Conservation (phyloP, 2,888 invertebrate species). For the Rotaria macrura region DNA sequence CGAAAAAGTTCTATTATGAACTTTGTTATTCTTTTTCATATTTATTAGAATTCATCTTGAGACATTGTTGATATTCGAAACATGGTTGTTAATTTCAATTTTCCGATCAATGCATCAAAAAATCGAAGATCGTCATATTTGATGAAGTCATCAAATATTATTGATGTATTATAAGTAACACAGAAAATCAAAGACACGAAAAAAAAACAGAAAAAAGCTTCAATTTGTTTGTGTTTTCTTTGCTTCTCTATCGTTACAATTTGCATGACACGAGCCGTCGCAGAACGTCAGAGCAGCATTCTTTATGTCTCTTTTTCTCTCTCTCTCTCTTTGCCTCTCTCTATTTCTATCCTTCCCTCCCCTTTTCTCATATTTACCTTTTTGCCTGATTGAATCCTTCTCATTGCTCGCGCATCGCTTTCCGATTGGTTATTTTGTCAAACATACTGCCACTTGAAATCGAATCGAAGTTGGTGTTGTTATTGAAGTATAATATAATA, state of each 20-base stretch:
- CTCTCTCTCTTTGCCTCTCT: not conserved
- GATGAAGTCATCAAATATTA: conserved; percentile 12
- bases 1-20: not conserved
- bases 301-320: not conserved
- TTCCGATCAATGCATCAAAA: not conserved
- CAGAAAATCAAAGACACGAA: not conserved
- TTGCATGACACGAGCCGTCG: not conserved
- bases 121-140: not conserved
- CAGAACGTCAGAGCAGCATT: not conserved
- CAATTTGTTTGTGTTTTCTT: conserved; percentile 6
- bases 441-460: not conserved
- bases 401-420: not conserved
- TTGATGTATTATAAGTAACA: not conserved
- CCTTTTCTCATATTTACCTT: conserved; percentile 5
- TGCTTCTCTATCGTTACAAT: not conserved
- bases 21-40: not conserved
- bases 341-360: too few relatives aligned
- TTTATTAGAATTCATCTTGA: not conserved
- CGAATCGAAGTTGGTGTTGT: conserved; percentile 12
- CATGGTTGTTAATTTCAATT: not conserved
- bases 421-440: not conserved
- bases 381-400: conserved; percentile 8
- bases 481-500: conserved; percentile 11
- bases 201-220: not conserved
- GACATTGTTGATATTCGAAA: not conserved